Conservation (phyloP, 2,797 vertebrate genomes). For the Pygocentrus nattereri region DNA sequence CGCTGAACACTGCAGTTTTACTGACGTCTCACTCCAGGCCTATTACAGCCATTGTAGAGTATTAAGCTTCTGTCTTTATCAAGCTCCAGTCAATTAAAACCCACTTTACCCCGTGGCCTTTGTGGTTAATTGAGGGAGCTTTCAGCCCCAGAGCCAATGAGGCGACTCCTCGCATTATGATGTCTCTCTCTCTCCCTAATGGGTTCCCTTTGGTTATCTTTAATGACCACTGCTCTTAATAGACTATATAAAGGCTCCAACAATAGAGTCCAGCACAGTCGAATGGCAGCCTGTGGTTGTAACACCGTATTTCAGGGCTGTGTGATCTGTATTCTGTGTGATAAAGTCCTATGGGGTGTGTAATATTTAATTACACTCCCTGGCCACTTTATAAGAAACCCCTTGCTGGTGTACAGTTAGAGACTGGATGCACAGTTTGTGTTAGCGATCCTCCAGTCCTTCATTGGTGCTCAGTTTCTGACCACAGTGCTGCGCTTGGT, state of each 20-base stretch:
- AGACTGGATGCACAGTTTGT: no score
- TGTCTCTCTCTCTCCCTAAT: conserved; percentile 57
- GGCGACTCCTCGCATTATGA: conserved; percentile 43
- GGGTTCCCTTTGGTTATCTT: conserved; percentile 58
- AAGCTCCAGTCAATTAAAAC: conserved; percentile 58
- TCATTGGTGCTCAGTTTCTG: no score
- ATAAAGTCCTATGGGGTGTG: background rate
- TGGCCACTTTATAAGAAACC: background rate
- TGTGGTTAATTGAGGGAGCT: conserved; percentile 60
- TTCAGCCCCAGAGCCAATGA: conserved; percentile 58
- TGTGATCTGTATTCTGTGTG: background rate
- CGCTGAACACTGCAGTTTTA: background rate
- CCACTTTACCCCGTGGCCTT: conserved; percentile 51
- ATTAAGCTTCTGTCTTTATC: conserved; percentile 52
- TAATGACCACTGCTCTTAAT: conserved; percentile 54
- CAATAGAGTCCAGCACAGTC: background rate
- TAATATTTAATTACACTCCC: background rate
- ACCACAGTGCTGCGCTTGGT: no score
- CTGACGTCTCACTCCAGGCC: background rate
- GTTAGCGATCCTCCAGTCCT: no score
- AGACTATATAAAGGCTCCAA: conserved; percentile 53
- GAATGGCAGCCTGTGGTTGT: background rate
- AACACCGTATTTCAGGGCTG: background rate
- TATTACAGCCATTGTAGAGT: background rate
- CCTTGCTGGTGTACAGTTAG: no score